Evolutionary conservation across 2,888 invertebrate species (phyloP).

Genomic region (Heterodera filipjevi): DNA sequence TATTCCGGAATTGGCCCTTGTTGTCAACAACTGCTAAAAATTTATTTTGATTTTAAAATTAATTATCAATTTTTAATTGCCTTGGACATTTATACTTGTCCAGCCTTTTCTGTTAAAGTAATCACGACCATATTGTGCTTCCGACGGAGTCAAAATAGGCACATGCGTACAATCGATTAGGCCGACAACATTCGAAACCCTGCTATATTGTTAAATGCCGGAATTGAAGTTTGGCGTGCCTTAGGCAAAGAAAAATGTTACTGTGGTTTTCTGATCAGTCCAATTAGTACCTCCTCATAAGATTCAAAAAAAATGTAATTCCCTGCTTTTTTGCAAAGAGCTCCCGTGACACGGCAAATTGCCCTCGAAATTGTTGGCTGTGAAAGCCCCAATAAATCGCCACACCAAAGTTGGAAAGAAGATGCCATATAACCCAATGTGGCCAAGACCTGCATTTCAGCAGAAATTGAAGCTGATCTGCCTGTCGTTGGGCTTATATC

Average conservation of each 20-base stretch:
- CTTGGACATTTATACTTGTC: not conserved
- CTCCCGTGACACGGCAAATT: not conserved
- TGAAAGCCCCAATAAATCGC: not conserved
- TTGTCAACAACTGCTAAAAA: not conserved
- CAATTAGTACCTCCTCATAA: too few species aligned
- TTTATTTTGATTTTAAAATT: not conserved
- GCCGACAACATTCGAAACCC: too few species aligned
- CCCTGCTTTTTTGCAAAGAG: not conserved
- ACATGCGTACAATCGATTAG: too few species aligned
- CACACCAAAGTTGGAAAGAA: constrained; percentile 15
- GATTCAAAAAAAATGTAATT: not conserved
- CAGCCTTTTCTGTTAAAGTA: not conserved
- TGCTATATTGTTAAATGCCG: too few species aligned
- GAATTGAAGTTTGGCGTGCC: too few species aligned
- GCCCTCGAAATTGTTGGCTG: not conserved
- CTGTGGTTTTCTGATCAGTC: too few species aligned
- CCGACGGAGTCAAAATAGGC: not conserved
- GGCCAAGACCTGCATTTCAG: not conserved
- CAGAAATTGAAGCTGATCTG: not conserved
- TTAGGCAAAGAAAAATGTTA: too few species aligned
- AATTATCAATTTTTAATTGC: not conserved
- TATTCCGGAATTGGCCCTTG: not conserved
- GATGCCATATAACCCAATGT: constrained; percentile 8
- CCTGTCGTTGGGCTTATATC: not conserved
- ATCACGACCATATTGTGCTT: not conserved